These are phyloP conservation scores for Sceloporus tristichus DNA, from an alignment of 2,113 vertebrate species.

Conservation along the genomic window DNA sequence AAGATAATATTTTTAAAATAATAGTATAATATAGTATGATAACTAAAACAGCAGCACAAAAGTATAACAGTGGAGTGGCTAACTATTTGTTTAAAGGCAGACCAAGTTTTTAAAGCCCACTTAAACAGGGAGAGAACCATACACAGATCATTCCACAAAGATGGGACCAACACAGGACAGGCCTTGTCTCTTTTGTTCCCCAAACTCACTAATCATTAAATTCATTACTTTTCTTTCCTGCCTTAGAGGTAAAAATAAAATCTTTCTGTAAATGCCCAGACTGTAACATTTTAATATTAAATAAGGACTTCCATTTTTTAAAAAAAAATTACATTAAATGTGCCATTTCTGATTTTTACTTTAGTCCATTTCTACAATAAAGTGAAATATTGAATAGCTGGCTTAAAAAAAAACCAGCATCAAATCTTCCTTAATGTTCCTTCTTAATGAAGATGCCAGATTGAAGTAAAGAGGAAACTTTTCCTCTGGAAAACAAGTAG, in stretches of 20 bases:
- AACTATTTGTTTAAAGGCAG: neutral
- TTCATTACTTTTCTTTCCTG: neutral
- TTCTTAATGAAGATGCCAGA: constrained; percentile 21
- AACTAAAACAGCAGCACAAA: neutral
- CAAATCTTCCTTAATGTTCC: neutral
- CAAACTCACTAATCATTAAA: neutral
- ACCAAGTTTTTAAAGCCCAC: neutral
- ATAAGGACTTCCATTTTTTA: neutral
- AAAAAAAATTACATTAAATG: neutral
- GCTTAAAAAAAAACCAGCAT: neutral
- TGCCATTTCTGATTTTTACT: neutral
- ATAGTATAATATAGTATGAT: too few relatives aligned
- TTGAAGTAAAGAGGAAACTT: neutral
- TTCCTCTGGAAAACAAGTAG: constrained; percentile 14
- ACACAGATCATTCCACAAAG: too few relatives aligned
- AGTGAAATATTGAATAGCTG: neutral
- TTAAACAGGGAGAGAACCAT: neutral
- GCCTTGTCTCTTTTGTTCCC: too few relatives aligned
- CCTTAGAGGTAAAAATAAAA: neutral
- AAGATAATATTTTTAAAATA: neutral
- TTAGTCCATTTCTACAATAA: neutral
- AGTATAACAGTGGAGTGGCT: neutral
- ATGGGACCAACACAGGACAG: too few relatives aligned
- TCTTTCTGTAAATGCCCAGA: neutral
- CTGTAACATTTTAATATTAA: neutral